A percentile compares a stretch with the other conserved stretches of the same genome.
Evolutionary conservation across 2,797 vertebrate genomes (phyloP).

Genomic region (Brotogeris chrysoptera): DNA sequence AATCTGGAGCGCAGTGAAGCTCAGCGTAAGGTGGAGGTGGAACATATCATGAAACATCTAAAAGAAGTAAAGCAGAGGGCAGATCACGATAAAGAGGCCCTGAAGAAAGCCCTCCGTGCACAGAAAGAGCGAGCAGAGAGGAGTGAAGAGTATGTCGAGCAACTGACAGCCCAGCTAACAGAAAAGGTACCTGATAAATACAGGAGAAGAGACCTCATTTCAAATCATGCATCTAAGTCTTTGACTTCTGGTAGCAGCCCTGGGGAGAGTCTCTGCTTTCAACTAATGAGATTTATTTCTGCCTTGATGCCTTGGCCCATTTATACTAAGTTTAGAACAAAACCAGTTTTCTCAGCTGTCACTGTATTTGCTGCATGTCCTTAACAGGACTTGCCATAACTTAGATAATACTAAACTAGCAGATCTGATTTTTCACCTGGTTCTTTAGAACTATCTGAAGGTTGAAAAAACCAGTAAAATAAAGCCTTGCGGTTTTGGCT

Average conservation of each 20-base stretch:
- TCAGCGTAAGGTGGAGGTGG: slow-evolving; percentile 82
- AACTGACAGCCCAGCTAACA: slow-evolving; percentile 80
- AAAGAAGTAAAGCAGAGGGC: slow-evolving; percentile 77
- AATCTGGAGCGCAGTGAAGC: slow-evolving; percentile 82
- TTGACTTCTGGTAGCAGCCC: neutral
- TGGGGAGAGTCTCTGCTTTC: neutral
- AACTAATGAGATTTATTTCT: slow-evolving; percentile 29
- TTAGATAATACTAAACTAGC: neutral
- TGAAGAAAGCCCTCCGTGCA: slow-evolving; percentile 84
- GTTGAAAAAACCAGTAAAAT: neutral
- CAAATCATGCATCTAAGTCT: neutral
- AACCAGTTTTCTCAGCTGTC: neutral
- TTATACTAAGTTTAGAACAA: slow-evolving; percentile 39
- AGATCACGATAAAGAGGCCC: slow-evolving; percentile 80
- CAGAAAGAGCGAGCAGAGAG: slow-evolving; percentile 88
- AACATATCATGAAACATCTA: slow-evolving; percentile 78
- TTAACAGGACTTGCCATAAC: neutral
- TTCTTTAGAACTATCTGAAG: neutral
- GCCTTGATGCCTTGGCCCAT: neutral
- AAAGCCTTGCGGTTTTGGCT: neutral
- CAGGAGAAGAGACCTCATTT: neutral
- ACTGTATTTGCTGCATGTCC: neutral
- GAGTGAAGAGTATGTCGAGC: slow-evolving; percentile 81
- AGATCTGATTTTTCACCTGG: neutral
- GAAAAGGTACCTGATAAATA: slow-evolving; percentile 79